phyloP scores from a whole-genome alignment of 2,113 vertebrate species.

The Pimephales promelas region DNA sequence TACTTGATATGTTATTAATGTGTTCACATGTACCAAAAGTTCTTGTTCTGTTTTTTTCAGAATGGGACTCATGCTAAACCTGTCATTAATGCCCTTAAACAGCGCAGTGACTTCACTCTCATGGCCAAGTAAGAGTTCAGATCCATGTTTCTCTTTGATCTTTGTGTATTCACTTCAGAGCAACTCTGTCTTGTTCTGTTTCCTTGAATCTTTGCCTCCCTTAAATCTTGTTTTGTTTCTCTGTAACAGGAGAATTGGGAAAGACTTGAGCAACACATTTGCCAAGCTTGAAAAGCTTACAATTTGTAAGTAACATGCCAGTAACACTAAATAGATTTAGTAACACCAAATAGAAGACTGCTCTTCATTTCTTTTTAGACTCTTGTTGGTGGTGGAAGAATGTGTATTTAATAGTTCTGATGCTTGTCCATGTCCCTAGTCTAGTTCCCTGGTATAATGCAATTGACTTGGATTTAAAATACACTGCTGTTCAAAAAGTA shows the following conservation, averaged over 20 bases:
- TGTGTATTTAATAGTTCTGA: not conserved
- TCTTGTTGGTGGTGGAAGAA: not conserved
- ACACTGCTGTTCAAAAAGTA: no score
- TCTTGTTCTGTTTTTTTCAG: slow-evolving; percentile 64
- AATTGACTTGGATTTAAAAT: not conserved
- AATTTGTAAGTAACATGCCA: slow-evolving; percentile 80
- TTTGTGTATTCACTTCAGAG: slow-evolving; percentile 15
- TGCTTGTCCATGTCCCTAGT: not conserved
- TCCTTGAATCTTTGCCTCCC: not conserved
- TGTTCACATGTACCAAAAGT: no score
- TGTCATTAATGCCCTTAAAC: slow-evolving; percentile 78
- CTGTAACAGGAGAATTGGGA: slow-evolving; percentile 85
- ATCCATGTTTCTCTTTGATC: not conserved
- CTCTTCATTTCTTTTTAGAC: not conserved
- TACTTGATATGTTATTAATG: no score
- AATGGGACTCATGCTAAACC: slow-evolving; percentile 86
- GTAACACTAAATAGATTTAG: not conserved
- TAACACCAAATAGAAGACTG: no score
- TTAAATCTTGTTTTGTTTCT: slow-evolving; percentile 9
- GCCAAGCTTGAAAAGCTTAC: slow-evolving; percentile 94
- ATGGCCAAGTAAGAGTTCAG: slow-evolving; percentile 88
- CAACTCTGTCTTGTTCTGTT: not conserved
- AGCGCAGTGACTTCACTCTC: slow-evolving; percentile 89
- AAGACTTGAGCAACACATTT: slow-evolving; percentile 93
- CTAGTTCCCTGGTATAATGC: not conserved